Conservation (phyloP, 2,888 invertebrate species). For the Brachyopa scutellaris region DNA sequence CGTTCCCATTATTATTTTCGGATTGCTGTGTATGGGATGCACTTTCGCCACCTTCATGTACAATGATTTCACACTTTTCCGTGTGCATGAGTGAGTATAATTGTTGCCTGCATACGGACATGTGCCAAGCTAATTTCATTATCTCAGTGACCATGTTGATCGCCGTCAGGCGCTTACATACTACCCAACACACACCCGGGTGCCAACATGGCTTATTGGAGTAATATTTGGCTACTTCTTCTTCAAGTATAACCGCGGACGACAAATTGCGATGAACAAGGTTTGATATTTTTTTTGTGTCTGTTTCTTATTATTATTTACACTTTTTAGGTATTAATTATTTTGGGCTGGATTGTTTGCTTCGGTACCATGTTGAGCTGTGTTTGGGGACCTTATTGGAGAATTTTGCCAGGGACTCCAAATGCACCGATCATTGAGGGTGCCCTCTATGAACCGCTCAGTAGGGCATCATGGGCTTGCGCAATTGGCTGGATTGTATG, state of each 20-base stretch:
- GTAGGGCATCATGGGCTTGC: slow-evolving; percentile 79
- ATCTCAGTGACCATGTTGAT: slow-evolving; percentile 76
- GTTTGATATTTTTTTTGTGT: slow-evolving; percentile 19
- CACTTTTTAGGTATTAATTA: slow-evolving; percentile 74
- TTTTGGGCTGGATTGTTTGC: slow-evolving; percentile 78
- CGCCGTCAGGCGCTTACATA: slow-evolving; percentile 79
- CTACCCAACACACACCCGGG: slow-evolving; percentile 80
- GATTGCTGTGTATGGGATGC: slow-evolving; percentile 78
- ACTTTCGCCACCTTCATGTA: slow-evolving; percentile 79
- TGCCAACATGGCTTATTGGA: slow-evolving; percentile 81
- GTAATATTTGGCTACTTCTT: slow-evolving; percentile 80
- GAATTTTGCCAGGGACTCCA: slow-evolving; percentile 76
- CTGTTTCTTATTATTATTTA: not conserved
- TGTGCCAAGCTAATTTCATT: too few species aligned
- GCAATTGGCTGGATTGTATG: slow-evolving; percentile 80
- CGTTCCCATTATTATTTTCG: slow-evolving; percentile 77
- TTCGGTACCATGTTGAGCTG: slow-evolving; percentile 77
- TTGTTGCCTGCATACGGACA: not conserved
- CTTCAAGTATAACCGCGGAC: slow-evolving; percentile 78
- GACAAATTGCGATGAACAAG: slow-evolving; percentile 77
- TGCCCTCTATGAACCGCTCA: slow-evolving; percentile 80
- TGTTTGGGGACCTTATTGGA: slow-evolving; percentile 80
- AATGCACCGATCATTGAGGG: slow-evolving; percentile 77
- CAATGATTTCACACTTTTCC: slow-evolving; percentile 79
- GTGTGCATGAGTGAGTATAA: slow-evolving; percentile 76